phyloP scores from a whole-genome alignment of 2,888 invertebrate species.

The Matsumyia berberina region DNA sequence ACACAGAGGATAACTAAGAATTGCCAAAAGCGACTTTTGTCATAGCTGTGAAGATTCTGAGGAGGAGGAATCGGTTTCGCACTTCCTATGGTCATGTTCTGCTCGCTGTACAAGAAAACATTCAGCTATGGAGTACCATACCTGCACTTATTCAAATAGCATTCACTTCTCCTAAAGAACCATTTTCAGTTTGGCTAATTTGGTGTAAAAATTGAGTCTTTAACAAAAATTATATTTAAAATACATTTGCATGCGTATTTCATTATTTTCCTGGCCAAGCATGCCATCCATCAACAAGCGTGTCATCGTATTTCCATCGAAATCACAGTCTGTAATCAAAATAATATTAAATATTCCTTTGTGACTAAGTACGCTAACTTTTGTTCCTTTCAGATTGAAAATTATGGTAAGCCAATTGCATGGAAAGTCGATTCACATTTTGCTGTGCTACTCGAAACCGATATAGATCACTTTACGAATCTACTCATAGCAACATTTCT shows the following conservation, averaged over 20 bases:
- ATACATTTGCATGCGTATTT: neutral
- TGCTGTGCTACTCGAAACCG: slow-evolving; percentile 90
- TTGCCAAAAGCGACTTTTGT: too few species aligned
- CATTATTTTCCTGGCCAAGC: neutral
- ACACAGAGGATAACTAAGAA: too few species aligned
- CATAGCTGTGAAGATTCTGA: too few species aligned
- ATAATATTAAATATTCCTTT: neutral
- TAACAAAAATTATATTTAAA: neutral
- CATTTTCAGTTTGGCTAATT: neutral
- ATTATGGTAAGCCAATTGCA: slow-evolving; percentile 91
- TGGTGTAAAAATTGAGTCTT: too few species aligned
- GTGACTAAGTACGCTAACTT: slow-evolving; percentile 31
- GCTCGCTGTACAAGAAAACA: too few species aligned
- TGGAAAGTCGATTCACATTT: slow-evolving; percentile 92
- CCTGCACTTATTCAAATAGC: too few species aligned
- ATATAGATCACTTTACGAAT: slow-evolving; percentile 89
- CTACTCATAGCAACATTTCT: slow-evolving; percentile 90
- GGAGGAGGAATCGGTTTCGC: too few species aligned
- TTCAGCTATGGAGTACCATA: too few species aligned
- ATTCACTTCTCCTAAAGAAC: too few species aligned
- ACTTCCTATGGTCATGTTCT: too few species aligned
- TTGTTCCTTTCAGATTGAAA: slow-evolving; percentile 87
- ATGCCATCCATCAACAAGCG: neutral
- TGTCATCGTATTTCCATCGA: neutral
- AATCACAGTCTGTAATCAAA: neutral